phyloP scores from a whole-genome alignment of 2,113 vertebrate genomes.

The Phaethon lepturus region DNA sequence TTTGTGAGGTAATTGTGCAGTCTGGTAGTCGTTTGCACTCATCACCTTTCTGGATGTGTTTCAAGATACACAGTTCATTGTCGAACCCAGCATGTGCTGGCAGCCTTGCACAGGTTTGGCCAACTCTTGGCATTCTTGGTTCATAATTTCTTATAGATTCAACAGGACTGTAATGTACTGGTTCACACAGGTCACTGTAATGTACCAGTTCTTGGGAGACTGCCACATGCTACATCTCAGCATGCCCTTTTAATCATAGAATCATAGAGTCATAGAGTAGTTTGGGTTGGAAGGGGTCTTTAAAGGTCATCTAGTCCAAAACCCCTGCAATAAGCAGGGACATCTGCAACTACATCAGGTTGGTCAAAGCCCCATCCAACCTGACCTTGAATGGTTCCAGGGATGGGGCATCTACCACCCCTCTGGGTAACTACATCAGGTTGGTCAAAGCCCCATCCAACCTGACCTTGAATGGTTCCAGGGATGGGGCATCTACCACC shows the following conservation, averaged over 20 bases:
- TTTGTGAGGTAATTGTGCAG: not conserved
- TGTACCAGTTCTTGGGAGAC: not conserved
- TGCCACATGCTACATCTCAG: not conserved
- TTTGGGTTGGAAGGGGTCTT: no score
- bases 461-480: no score
- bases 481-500: no score
- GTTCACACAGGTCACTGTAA: not conserved
- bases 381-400: no score
- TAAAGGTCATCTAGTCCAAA: no score
- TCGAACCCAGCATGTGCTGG: fast-evolving
- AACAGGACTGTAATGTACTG: not conserved
- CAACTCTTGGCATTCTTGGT: not conserved
- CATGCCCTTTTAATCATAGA: not conserved
- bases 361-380: no score
- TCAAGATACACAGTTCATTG: not conserved
- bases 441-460: no score
- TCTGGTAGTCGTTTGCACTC: not conserved
- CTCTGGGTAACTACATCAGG: no score
- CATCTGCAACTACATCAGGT: no score
- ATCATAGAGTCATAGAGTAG: no score
- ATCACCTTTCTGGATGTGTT: not conserved
- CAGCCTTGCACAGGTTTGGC: not conserved
- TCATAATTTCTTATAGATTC: not conserved
- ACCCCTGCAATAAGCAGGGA: no score
- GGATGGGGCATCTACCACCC: no score